phyloP scores from a whole-genome alignment of 2,797 vertebrate species.

The Xiphophorus birchmanni region DNA sequence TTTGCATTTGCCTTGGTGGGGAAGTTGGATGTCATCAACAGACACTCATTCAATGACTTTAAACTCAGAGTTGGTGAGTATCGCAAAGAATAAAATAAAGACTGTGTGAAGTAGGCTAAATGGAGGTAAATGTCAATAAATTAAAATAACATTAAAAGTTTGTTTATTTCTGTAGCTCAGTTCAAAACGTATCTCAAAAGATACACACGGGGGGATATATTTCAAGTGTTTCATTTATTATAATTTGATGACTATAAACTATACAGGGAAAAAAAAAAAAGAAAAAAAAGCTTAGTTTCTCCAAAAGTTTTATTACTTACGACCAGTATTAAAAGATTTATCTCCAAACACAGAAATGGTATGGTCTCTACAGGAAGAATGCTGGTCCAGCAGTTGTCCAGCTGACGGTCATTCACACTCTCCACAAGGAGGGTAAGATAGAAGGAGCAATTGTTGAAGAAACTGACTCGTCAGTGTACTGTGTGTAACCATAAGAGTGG shows the following conservation, averaged over 20 bases:
- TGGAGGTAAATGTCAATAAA: not conserved
- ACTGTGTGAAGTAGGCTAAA: not conserved
- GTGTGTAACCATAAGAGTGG: not conserved
- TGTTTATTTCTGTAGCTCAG: not conserved
- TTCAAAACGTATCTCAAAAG: not conserved
- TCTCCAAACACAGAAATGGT: not conserved
- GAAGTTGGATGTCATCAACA: slow-evolving; percentile 97
- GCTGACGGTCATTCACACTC: not conserved
- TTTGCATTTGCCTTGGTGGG: slow-evolving; percentile 97
- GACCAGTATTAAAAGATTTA: not conserved
- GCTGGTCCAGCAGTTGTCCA: not conserved
- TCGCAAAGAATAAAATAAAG: not conserved
- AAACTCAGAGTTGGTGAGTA: slow-evolving; percentile 93
- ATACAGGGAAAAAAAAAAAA: not conserved
- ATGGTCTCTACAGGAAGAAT: not conserved
- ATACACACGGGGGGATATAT: not conserved
- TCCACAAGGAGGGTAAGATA: not conserved
- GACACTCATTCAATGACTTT: slow-evolving; percentile 98
- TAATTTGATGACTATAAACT: not conserved
- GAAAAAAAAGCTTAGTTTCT: not conserved
- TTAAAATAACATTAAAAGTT: not conserved
- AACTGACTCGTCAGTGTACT: not conserved
- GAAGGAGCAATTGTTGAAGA: not conserved
- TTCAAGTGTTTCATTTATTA: not conserved
- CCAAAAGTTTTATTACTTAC: not conserved